phyloP scores from a whole-genome alignment of 2,113 vertebrate species.

The Potamarius usumacintae region DNA sequence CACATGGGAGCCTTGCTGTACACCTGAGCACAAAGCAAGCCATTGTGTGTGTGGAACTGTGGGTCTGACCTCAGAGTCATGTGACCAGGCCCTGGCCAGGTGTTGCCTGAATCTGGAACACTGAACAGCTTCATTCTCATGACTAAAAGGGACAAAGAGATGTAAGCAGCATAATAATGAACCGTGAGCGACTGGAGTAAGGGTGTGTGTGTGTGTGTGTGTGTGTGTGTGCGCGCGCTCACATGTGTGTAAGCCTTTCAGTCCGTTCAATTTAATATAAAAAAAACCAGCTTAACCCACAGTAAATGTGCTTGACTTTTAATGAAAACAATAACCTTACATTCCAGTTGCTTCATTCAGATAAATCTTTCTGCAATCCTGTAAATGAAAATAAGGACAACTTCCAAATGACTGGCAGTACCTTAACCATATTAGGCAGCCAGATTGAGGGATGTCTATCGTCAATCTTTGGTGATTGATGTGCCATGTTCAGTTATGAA shows the following conservation, averaged over 20 bases:
- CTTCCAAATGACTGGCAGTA: constrained; percentile 43
- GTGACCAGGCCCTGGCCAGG: constrained; percentile 49
- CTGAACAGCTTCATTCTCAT: constrained; percentile 23
- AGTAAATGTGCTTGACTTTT: constrained; percentile 29
- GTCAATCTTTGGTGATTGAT: constrained; percentile 59
- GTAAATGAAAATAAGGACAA: constrained; percentile 43
- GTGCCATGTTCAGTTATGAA: constrained; percentile 58
- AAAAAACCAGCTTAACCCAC: neutral
- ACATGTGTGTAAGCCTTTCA: neutral
- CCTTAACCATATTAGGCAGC: constrained; percentile 43
- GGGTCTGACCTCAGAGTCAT: constrained; percentile 49
- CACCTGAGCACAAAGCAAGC: constrained; percentile 52
- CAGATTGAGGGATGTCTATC: constrained; percentile 53
- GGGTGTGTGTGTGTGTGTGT: constrained; percentile 6
- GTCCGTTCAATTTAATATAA: neutral
- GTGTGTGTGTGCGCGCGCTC: neutral
- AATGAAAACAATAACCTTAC: constrained; percentile 38
- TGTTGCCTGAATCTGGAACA: constrained; percentile 53
- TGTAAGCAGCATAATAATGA: constrained; percentile 36
- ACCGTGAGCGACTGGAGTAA: neutral
- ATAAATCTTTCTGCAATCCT: constrained; percentile 44
- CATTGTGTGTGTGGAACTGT: constrained; percentile 42
- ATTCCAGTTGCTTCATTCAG: constrained; percentile 36
- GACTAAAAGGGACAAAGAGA: constrained; percentile 40
- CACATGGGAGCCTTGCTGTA: constrained; percentile 42